Percentiles rank a stretch among this genome's conserved stretches.
Conservation (phyloP, 2,888 invertebrate species). For the Apoda limacodes region DNA sequence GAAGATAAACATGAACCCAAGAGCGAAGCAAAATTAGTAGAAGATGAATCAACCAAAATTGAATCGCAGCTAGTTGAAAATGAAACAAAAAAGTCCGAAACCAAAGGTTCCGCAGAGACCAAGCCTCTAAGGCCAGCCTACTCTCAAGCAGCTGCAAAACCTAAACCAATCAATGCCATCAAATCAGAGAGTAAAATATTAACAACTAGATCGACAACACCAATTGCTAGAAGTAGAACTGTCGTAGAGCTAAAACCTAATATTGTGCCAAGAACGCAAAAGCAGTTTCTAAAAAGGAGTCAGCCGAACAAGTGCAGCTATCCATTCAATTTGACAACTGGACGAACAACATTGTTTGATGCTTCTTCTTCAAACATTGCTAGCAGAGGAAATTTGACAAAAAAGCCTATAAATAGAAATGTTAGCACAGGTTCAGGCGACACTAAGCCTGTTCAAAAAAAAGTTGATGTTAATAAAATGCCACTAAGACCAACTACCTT, state of each 20-base stretch:
- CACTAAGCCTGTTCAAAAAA: constrained; percentile 29
- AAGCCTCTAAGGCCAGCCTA: constrained; percentile 50
- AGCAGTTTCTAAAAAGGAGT: constrained; percentile 39
- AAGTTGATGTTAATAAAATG: constrained; percentile 39
- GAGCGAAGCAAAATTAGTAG: constrained; percentile 30
- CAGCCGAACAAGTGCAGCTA: constrained; percentile 58
- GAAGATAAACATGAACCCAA: constrained; percentile 18
- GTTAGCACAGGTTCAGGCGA: constrained; percentile 44
- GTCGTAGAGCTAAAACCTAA: constrained; percentile 52
- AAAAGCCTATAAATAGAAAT: constrained; percentile 32
- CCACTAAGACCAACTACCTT: constrained; percentile 40
- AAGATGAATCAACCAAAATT: no score
- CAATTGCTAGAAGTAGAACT: constrained; percentile 52
- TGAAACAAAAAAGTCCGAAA: constrained; percentile 30
- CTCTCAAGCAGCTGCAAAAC: constrained; percentile 65
- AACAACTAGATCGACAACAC: constrained; percentile 24
- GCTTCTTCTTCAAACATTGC: constrained; percentile 23
- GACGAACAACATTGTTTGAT: constrained; percentile 56
- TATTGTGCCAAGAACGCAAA: constrained; percentile 29
- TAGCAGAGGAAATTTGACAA: constrained; percentile 28
- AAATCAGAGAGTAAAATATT: constrained; percentile 48
- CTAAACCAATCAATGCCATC: constrained; percentile 34
- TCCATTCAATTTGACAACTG: constrained; percentile 62
- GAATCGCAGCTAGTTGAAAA: no score
- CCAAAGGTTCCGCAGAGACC: constrained; percentile 27